Percentiles rank a stretch among this genome's conserved stretches.
phyloP scores from a whole-genome alignment of 1,140 invertebrate species.

The Matsumurasca onukii region DNA sequence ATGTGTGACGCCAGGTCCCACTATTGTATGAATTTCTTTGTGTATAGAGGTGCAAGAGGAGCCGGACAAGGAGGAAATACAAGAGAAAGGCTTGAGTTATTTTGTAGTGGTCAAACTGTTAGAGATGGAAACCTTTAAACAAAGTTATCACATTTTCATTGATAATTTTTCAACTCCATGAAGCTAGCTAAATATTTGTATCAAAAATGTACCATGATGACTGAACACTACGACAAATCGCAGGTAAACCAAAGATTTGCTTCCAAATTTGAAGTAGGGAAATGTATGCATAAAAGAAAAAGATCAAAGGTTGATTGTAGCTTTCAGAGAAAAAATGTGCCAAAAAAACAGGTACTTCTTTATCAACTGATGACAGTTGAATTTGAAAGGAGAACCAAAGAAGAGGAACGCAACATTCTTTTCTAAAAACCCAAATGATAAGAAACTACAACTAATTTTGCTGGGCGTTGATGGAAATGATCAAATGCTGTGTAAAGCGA shows the following conservation, averaged over 20 bases:
- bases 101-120: too few relatives aligned
- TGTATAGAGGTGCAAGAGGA: conserved; percentile 35
- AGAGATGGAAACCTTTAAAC: neutral
- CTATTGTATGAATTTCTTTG: conserved; percentile 37
- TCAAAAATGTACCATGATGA: neutral
- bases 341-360: neutral
- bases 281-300: conserved; percentile 10
- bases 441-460: too few relatives aligned
- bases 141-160: too few relatives aligned
- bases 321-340: conserved; percentile 18
- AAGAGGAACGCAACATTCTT: too few relatives aligned
- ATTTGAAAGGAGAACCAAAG: too few relatives aligned
- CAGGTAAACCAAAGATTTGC: neutral
- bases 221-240: conserved; percentile 16
- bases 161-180: neutral
- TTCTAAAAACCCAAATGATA: too few relatives aligned
- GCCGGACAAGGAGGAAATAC: too few relatives aligned
- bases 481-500: too few relatives aligned
- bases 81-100: too few relatives aligned
- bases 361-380: conserved; percentile 17
- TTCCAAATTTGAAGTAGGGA: conserved; percentile 1
- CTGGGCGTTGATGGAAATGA: too few relatives aligned
- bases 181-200: neutral
- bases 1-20: neutral
- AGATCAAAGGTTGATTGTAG: too few relatives aligned